Conservation (phyloP, 2,113 vertebrate species). For the Morone saxatilis region DNA sequence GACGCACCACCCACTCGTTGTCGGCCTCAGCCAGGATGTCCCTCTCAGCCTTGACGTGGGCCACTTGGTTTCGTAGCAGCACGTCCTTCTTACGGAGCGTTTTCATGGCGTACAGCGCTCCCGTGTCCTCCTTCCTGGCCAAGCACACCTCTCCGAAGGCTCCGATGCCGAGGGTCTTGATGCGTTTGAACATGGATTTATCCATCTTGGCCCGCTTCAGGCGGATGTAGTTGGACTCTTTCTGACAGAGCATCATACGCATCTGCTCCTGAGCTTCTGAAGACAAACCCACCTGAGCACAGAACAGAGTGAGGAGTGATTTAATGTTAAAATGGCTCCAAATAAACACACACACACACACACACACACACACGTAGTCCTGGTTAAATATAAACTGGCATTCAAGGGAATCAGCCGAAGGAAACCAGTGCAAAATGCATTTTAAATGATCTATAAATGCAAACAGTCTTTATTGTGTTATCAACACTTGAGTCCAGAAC, state of each 20-base stretch:
- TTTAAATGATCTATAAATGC: neutral
- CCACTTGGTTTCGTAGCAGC: constrained; percentile 96
- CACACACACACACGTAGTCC: neutral
- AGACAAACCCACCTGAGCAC: constrained; percentile 93
- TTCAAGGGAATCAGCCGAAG: neutral
- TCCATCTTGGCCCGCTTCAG: constrained; percentile 99
- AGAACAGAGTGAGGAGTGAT: neutral
- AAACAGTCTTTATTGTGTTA: neutral
- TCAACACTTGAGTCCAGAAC: constrained; percentile 27
- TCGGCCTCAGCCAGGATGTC: constrained; percentile 99
- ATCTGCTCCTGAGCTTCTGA: constrained; percentile 98
- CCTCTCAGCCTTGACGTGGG: constrained; percentile 97
- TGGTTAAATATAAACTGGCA: constrained; percentile 23
- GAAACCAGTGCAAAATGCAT: constrained; percentile 25
- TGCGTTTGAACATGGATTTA: constrained; percentile 98
- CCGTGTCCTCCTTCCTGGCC: constrained; percentile 96
- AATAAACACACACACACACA: neutral
- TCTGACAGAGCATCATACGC: constrained; percentile 99
- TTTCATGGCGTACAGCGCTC: constrained; percentile 98
- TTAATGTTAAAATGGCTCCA: neutral
- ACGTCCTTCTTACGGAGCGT: constrained; percentile 99
- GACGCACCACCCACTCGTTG: constrained; percentile 98
- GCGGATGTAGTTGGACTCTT: constrained; percentile 98
- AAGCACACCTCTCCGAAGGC: constrained; percentile 98
- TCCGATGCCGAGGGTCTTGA: constrained; percentile 97